Evolutionary conservation across 1,140 invertebrate genomes (phyloP).

Genomic region (Monochamus saltuarius): DNA sequence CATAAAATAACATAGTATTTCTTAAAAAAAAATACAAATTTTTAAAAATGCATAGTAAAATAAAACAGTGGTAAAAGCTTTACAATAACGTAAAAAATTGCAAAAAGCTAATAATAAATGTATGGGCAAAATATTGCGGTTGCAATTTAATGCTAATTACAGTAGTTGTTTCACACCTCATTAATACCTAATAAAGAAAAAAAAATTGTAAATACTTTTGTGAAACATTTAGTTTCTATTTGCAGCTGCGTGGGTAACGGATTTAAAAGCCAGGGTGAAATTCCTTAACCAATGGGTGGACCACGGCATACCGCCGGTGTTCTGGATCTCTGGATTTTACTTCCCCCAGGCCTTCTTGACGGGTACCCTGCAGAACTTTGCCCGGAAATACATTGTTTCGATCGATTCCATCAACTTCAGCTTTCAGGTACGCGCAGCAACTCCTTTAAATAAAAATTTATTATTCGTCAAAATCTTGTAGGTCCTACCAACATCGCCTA

Average conservation of each 20-base stretch:
- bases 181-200: too few relatives aligned
- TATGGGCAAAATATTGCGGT: too few relatives aligned
- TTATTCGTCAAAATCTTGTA: constrained; percentile 36
- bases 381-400: constrained; percentile 71
- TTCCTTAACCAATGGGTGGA: constrained; percentile 70
- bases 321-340: constrained; percentile 86
- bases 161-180: too few relatives aligned
- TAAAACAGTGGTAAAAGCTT: too few relatives aligned
- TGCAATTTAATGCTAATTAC: too few relatives aligned
- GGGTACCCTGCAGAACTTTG: constrained; percentile 79
- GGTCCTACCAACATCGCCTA: constrained; percentile 55
- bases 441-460: neutral
- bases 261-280: constrained; percentile 60
- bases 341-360: constrained; percentile 86
- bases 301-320: constrained; percentile 68
- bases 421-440: constrained; percentile 63
- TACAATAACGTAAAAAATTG: too few relatives aligned
- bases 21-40: too few relatives aligned
- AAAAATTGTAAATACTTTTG: too few relatives aligned
- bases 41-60: too few relatives aligned
- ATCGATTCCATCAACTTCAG: constrained; percentile 76
- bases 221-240: too few relatives aligned
- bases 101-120: too few relatives aligned
- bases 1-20: too few relatives aligned
- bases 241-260: constrained; percentile 64